Evolutionary conservation across 64 coral and sea anemone species (phyloP), one percentile per base, ranked within the genome.

Genomic region (Cladopsammia gracilis): DNA sequence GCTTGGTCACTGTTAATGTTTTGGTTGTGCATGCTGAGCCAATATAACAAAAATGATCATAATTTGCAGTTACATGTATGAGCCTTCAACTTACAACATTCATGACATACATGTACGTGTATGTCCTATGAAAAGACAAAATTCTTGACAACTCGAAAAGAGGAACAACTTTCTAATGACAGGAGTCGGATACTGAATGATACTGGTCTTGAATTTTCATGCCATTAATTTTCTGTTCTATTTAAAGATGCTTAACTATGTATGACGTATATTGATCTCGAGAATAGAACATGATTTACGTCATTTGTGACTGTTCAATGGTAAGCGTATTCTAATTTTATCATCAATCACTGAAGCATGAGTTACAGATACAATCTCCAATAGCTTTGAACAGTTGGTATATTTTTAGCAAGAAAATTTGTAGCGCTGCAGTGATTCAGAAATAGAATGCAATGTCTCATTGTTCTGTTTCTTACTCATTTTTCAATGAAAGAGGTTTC

Each of bases 201-300:
- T 46, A 48, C 20, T 75, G 7, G 18, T 56, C 10, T 24, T 11
- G 18, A 54, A 25, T 68, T 83, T 49, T 66, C 53, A 59, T 10
- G 79, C 48, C 45, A 66, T 50, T 19, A 14, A 47, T 52, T 18
- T 73, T 46, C 64, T 15, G 49, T 48, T 49, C 61, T 51, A 84
- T 64, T 47, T 84, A 42, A 11, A 24, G 16, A 75, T 13, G 10
- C 60, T 84, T 66, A 20, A 67, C 47, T 84, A 23, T 4, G 9
- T 4, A 24, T 84, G 15, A 68, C 0, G 9, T 19, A 84, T 84
- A 68, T 68, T 68, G 62, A 20, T 62, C 34, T 20, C 25, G 4
- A 8, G 4, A 84, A 84, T 3, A 67, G 43, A n/a, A 50, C 46
- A 68, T 20, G 24, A 48, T 84, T 84, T 84, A n/a, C 80, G 80